Base-by-base conservation (phyloP, 1,140 invertebrate species). In the Sitophilus oryzae region DNA sequence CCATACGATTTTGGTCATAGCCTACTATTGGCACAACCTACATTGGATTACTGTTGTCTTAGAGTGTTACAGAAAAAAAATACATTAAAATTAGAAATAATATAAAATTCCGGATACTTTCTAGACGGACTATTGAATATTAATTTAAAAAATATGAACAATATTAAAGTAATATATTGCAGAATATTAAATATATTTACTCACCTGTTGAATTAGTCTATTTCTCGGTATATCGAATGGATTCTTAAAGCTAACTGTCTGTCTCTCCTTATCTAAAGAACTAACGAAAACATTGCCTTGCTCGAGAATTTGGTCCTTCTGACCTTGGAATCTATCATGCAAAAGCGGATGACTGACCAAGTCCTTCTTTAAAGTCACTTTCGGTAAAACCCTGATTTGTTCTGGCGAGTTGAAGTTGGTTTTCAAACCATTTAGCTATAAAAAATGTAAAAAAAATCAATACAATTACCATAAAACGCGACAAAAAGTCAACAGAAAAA, bases 221-320 rank as follows among this genome's bases (percentile, higher is more conserved):
- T 85, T 80, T 41, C 96, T 76, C 14, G 90, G 87, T 70, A 98
- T 94, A 74, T 98, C 95, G 67, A 94, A 98, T 0, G 95, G 91
- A 77, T 98, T 98, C 64, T 91, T 83, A 70, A 93, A 97, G 47
- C 65, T 71, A 48, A 71, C 64, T 44, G 63, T 68, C 30, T 67
- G 66, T 35, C 66, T 53, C 65, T 64, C 78, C 71, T 68, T 78
- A 71, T 68, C 81, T 73, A 60, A 83, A 67, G 55, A 67, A 21
- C 83, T 84, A 10, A 96, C 83, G 4, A 89, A 84, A 65, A 94
- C 91, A 9, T 85, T 86, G 19, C 84, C 85, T 67, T 92, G 95
- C 60, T 96, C 92, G 54, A 86, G 82, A 35, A 95, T 68, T 76
- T 95, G 84, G 71, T 94, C 85, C 64, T 88, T 76, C 18, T 92